Evolutionary conservation across 2,888 invertebrate species (phyloP).

Genomic region (Polietes domitor): DNA sequence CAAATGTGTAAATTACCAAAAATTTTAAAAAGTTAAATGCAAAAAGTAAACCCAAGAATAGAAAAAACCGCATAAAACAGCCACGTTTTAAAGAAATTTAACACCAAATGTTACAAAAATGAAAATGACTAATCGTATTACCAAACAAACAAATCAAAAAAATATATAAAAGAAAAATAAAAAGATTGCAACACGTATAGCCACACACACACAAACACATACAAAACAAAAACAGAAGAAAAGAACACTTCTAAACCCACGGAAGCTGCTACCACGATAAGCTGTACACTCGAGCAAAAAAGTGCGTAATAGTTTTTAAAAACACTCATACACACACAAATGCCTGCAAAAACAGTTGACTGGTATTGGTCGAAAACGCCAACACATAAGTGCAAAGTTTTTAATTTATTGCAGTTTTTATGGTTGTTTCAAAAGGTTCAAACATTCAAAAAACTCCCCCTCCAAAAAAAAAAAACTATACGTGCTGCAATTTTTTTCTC

Average conservation of each 20-base stretch:
- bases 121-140: constrained; percentile 31
- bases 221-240: constrained; percentile 31
- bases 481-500: constrained; percentile 65
- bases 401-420: constrained; percentile 63
- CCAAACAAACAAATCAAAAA: constrained; percentile 22
- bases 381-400: constrained; percentile 56
- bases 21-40: constrained; percentile 62
- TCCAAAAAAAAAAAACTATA: constrained; percentile 59
- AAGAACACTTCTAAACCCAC: constrained; percentile 65
- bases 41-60: constrained; percentile 42
- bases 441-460: constrained; percentile 14
- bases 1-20: constrained; percentile 65
- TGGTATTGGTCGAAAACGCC: not conserved
- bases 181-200: constrained; percentile 68
- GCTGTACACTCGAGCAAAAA: constrained; percentile 61
- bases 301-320: constrained; percentile 55
- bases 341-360: not conserved
- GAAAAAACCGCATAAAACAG: constrained; percentile 54
- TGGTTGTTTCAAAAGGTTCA: constrained; percentile 33
- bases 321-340: not conserved
- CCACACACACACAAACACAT: constrained; percentile 51
- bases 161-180: constrained; percentile 33
- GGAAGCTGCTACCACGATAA: constrained; percentile 70
- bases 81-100: constrained; percentile 61
- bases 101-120: constrained; percentile 39